phyloP scores from a whole-genome alignment of 2,888 invertebrate genomes.

The Epinotia ramella region DNA sequence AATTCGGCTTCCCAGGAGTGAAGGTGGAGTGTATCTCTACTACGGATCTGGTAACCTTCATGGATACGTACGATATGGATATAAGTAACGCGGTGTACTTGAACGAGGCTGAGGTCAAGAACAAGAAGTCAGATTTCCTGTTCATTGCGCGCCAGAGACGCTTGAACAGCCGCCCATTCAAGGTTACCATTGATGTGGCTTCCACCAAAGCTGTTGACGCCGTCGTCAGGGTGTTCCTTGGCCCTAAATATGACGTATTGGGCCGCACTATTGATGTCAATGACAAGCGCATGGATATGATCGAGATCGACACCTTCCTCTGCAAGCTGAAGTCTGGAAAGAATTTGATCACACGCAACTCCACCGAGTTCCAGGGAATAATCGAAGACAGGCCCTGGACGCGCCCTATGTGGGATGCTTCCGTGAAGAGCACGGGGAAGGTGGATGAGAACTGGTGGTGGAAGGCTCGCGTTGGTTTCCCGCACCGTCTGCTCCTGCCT shows the following conservation, averaged over 20 bases:
- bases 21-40: conserved; percentile 86
- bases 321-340: conserved; percentile 87
- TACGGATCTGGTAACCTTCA: conserved; percentile 88
- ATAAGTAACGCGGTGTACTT: conserved; percentile 87
- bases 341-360: conserved; percentile 89
- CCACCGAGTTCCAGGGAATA: conserved; percentile 87
- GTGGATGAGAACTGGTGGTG: conserved; percentile 84
- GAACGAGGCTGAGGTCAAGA: conserved; percentile 76
- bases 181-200: conserved; percentile 82
- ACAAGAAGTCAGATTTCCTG: conserved; percentile 76
- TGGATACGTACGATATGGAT: conserved; percentile 88
- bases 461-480: conserved; percentile 85
- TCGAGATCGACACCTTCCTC: conserved; percentile 83
- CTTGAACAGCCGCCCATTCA: conserved; percentile 88
- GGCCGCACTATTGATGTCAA: conserved; percentile 83
- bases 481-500: conserved; percentile 89
- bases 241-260: conserved; percentile 89
- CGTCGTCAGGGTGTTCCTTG: conserved; percentile 88
- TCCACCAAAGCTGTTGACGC: conserved; percentile 85
- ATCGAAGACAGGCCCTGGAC: conserved; percentile 85
- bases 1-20: conserved; percentile 86
- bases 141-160: conserved; percentile 86
- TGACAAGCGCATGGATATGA: conserved; percentile 76
- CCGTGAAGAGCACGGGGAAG: conserved; percentile 52
- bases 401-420: conserved; percentile 62